Evolutionary conservation across 2,113 vertebrate genomes (phyloP).

Genomic region (Solenodon paradoxus): DNA sequence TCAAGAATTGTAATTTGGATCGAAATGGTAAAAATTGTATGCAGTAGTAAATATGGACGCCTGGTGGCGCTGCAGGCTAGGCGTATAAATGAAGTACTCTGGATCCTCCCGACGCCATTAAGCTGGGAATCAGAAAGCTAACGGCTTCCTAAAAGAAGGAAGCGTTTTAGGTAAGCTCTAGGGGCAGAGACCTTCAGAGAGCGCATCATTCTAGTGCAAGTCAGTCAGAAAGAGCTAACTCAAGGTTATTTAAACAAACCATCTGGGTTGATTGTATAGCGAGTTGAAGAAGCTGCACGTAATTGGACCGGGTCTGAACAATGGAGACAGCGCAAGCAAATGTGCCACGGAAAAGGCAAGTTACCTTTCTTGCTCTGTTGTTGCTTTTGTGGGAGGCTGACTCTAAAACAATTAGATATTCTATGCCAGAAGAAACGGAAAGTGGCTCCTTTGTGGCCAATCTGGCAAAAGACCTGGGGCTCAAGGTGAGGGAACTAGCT

Average conservation of each 20-base stretch:
- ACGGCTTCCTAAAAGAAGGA: not conserved
- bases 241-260: not conserved
- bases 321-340: slow-evolving; percentile 41
- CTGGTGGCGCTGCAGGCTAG: slow-evolving; percentile 71
- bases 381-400: slow-evolving; percentile 45
- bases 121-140: not conserved
- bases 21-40: not conserved
- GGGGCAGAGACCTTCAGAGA: not conserved
- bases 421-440: slow-evolving; percentile 84
- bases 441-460: slow-evolving; percentile 83
- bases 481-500: slow-evolving; percentile 63
- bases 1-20: not conserved
- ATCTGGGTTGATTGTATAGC: not conserved
- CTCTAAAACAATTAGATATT: slow-evolving; percentile 78
- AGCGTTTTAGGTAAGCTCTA: not conserved
- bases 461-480: slow-evolving; percentile 61
- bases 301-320: slow-evolving; percentile 13
- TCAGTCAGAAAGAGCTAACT: not conserved
- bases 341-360: slow-evolving; percentile 58
- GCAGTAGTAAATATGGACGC: slow-evolving; percentile 42
- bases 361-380: slow-evolving; percentile 48
- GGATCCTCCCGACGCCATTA: not conserved
- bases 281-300: slow-evolving; percentile 21
- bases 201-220: not conserved
- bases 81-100: not conserved